Conservation (phyloP, 2,888 invertebrate species). For the Drosophila subquinaria region DNA sequence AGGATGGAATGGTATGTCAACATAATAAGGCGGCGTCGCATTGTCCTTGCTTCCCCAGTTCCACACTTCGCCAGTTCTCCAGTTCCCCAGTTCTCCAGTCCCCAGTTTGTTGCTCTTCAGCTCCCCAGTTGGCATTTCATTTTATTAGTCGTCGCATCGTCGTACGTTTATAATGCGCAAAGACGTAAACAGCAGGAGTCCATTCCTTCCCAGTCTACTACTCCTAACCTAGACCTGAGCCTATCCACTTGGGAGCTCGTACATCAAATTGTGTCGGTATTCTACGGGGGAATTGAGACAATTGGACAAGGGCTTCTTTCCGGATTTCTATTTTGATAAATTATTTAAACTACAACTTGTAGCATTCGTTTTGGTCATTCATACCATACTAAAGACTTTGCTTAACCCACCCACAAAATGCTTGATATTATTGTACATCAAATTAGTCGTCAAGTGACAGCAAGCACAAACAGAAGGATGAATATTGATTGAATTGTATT, state of each 20-base stretch:
- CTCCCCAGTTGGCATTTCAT: conserved; percentile 49
- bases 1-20: conserved; percentile 68
- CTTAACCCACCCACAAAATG: conserved; percentile 34
- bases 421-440: conserved; percentile 27
- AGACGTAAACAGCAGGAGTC: conserved; percentile 24
- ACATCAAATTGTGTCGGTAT: conserved; percentile 46
- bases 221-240: not conserved
- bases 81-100: conserved; percentile 1
- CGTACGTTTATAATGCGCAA: conserved; percentile 43
- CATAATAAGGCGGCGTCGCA: conserved; percentile 70
- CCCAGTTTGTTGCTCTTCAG: not conserved
- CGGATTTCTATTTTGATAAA: conserved; percentile 74
- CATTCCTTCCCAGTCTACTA: not conserved
- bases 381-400: conserved; percentile 20
- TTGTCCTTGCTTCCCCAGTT: conserved; percentile 42
- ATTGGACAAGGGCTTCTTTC: conserved; percentile 28
- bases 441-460: conserved; percentile 42
- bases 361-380: conserved; percentile 38
- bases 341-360: conserved; percentile 77
- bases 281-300: conserved; percentile 17
- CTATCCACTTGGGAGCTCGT: conserved; percentile 34
- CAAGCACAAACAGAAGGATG: conserved; percentile 45
- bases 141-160: conserved; percentile 52
- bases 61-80: conserved; percentile 1
- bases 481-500: conserved; percentile 44